phyloP scores from a whole-genome alignment of 2,797 vertebrate species.

The Neomorphus geoffroyi region DNA sequence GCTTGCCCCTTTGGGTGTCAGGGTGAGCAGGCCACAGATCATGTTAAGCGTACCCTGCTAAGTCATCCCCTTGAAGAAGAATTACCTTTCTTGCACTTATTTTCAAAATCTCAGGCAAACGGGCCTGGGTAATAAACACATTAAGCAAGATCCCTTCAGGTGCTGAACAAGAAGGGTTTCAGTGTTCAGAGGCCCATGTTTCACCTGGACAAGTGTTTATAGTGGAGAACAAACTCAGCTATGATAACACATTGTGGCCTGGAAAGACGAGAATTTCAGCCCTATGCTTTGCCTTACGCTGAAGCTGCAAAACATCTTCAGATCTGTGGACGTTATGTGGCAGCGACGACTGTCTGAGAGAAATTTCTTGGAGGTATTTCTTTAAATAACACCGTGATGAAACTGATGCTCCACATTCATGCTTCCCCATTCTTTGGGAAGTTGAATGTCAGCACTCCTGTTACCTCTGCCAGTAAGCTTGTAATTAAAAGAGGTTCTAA shows the following conservation, averaged over 20 bases:
- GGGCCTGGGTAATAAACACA: neutral
- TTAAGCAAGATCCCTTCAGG: neutral
- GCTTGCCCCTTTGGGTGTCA: neutral
- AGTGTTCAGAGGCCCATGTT: neutral
- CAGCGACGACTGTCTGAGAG: neutral
- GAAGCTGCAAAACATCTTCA: neutral
- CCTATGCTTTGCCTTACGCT: neutral
- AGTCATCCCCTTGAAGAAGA: neutral
- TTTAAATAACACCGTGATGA: neutral
- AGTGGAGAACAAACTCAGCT: neutral
- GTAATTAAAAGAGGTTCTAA: neutral
- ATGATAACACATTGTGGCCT: neutral
- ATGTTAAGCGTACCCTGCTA: neutral
- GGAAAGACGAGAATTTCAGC: neutral
- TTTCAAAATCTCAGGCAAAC: neutral
- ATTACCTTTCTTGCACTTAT: neutral
- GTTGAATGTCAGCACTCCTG: neutral
- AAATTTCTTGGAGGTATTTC: neutral
- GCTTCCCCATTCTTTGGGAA: neutral
- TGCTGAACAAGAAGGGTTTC: neutral
- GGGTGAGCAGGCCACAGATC: neutral
- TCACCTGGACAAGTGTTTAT: neutral
- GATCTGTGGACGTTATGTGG: neutral
- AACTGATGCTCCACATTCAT: neutral
- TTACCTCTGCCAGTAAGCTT: neutral